Base-by-base conservation (phyloP, 2,888 invertebrate species). In the Pterostichus madidus region DNA sequence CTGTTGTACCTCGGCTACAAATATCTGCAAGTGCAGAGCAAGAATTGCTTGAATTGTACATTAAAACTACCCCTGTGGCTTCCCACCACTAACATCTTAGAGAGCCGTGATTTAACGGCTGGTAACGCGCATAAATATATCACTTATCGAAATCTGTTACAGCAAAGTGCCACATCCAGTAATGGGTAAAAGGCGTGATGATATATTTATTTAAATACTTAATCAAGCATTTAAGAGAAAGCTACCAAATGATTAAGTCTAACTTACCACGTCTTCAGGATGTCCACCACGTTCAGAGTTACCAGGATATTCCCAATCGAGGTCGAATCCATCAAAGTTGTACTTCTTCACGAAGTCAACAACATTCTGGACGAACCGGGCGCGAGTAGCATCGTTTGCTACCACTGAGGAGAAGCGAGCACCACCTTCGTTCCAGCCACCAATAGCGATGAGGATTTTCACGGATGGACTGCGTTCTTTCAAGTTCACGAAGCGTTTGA, bases 251-350 rank as follows among this genome's bases (percentile, higher is more conserved):
- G 17, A 3, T 24, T 52, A 5, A 2, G 24, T 39, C 4, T 10
- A 24, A 52, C 82, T 61, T 61, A 82, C 82, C 0, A 91, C 86
- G 80, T 93, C 93, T 0, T 87, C 89, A 7, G 83, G 59, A 0
- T 89, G 90, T 31, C 92, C 89, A 84, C 93, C 93, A 39, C 93
- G 89, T 64, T 92, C 91, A 73, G 90, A 0, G 32, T 49, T 49
- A 1, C 75, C 92, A 0, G 95, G 94, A 85, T 94, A 95, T 86
- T 94, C 94, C 95, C 95, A 95, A 87, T 95, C 95, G 0, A 95
- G 73, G 86, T 95, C 95, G 0, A 95, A 89, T 0, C 95, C 95
- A 86, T 95, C 94, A 84, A 95, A 95, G 0, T 91, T 90, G 86
- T 94, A 90, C 3, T 90, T 89, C 56, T 89, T 86, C 0, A 95